Evolutionary conservation across 2,797 vertebrate species (phyloP).

Genomic region (Varecia variegata): DNA sequence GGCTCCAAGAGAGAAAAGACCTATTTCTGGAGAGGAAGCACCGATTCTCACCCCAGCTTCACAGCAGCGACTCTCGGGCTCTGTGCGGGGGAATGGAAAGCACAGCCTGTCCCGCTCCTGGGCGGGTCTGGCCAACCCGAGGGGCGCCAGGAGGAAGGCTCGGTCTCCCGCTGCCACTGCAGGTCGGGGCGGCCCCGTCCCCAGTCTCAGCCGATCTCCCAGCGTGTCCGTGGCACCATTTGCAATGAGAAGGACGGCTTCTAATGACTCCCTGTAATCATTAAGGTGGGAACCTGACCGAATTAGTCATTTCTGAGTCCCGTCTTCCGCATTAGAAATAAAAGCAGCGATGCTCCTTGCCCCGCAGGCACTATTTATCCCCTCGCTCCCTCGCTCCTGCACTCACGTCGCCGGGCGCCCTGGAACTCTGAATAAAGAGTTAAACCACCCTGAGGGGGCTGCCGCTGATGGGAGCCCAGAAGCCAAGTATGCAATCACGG

Average conservation of each 20-base stretch:
- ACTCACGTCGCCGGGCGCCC: rapidly evolving
- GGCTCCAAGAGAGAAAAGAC: not conserved
- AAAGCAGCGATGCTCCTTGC: rapidly evolving
- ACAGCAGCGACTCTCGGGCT: not conserved
- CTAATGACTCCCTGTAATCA: rapidly evolving
- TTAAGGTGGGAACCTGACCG: not conserved
- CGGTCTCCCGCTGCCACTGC: rapidly evolving
- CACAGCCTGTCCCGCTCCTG: rapidly evolving
- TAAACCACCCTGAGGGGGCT: not conserved
- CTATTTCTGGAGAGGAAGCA: not conserved
- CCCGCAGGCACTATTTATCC: too few species aligned
- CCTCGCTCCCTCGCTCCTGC: too few species aligned
- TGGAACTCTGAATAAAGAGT: too few species aligned
- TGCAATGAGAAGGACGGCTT: not conserved
- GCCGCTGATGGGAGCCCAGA: not conserved
- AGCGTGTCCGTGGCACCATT: rapidly evolving
- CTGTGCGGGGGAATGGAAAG: not conserved
- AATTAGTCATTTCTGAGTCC: too few species aligned
- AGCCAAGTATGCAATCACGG: not conserved
- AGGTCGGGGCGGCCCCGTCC: rapidly evolving
- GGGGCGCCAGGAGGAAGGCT: rapidly evolving
- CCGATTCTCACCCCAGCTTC: not conserved
- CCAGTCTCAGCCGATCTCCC: rapidly evolving
- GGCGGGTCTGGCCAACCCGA: not conserved
- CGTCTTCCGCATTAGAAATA: not conserved